Conservation (phyloP, 2,888 invertebrate genomes). For the Andrena praecox region DNA sequence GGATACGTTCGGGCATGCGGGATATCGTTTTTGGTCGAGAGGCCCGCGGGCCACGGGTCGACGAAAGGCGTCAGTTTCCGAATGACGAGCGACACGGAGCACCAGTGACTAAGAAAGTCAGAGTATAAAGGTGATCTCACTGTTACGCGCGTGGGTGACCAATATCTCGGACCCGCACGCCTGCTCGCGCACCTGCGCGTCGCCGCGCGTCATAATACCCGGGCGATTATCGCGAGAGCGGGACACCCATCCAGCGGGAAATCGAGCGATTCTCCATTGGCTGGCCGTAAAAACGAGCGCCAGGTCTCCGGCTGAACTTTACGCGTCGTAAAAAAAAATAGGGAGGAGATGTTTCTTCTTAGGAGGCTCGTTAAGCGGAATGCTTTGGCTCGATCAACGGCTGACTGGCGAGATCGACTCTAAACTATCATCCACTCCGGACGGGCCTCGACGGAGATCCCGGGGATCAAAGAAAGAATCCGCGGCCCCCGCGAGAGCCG, state of each 20-base stretch:
- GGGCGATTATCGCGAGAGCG: slow-evolving; percentile 48
- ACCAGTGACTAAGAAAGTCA: slow-evolving; percentile 68
- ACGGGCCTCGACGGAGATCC: neutral
- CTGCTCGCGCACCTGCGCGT: slow-evolving; percentile 60
- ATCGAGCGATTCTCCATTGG: neutral
- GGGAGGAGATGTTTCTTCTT: neutral
- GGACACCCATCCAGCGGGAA: slow-evolving; percentile 4
- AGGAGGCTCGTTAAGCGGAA: neutral
- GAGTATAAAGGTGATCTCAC: slow-evolving; percentile 80
- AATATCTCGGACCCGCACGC: slow-evolving; percentile 54
- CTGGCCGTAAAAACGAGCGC: too few relatives aligned
- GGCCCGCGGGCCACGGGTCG: slow-evolving; percentile 6
- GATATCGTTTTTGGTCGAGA: slow-evolving; percentile 19
- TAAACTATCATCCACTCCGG: neutral
- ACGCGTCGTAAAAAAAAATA: too few relatives aligned
- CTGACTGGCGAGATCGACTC: neutral
- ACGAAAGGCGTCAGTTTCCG: slow-evolving; percentile 58
- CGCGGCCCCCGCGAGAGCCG: neutral
- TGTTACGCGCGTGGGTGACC: slow-evolving; percentile 76
- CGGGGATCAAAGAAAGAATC: slow-evolving; percentile 32
- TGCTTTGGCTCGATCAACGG: neutral
- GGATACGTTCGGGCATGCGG: neutral
- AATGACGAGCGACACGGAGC: slow-evolving; percentile 29
- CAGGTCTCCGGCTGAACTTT: too few relatives aligned
- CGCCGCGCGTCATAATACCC: slow-evolving; percentile 38